phyloP scores from a whole-genome alignment of 1,140 invertebrate genomes.

The Homarus americanus region DNA sequence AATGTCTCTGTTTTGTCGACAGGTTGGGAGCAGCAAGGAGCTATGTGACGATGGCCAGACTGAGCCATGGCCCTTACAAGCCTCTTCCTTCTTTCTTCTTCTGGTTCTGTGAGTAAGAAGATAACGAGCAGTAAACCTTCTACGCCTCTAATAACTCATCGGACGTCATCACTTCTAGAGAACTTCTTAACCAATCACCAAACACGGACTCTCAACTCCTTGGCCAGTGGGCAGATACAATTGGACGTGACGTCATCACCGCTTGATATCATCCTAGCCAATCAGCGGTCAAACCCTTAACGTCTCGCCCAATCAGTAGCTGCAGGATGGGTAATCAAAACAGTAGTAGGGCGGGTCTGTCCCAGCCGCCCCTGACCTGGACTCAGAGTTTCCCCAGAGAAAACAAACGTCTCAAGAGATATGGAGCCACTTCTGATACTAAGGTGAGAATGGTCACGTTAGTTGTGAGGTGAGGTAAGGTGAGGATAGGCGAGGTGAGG shows the following conservation, averaged over 20 bases:
- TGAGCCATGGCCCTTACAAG: background rate
- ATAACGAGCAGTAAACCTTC: conserved; percentile 7
- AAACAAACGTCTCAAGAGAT: conserved; percentile 64
- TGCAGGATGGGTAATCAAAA: conserved; percentile 67
- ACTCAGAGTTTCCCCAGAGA: conserved; percentile 72
- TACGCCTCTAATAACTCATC: background rate
- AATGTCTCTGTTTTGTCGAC: background rate
- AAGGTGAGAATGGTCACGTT: conserved; percentile 66
- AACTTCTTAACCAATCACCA: background rate
- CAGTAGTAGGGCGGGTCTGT: conserved; percentile 41
- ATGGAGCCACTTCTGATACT: conserved; percentile 65
- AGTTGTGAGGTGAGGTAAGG: too few relatives aligned
- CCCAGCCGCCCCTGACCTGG: conserved; percentile 62
- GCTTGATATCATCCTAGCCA: background rate
- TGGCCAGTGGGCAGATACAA: background rate
- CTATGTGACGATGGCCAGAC: background rate
- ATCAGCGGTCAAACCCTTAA: background rate
- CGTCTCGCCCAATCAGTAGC: background rate
- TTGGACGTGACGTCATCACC: background rate
- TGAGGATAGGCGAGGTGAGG: too few relatives aligned
- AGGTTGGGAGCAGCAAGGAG: conserved; percentile 10
- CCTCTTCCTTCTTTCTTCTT: conserved; percentile 41
- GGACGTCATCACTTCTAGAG: background rate
- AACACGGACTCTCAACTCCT: background rate
- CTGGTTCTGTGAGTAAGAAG: background rate